A percentile compares a stretch with the other conserved stretches of the same genome.
Conservation (phyloP, 2,888 invertebrate genomes). For the Folsomia manolachei region DNA sequence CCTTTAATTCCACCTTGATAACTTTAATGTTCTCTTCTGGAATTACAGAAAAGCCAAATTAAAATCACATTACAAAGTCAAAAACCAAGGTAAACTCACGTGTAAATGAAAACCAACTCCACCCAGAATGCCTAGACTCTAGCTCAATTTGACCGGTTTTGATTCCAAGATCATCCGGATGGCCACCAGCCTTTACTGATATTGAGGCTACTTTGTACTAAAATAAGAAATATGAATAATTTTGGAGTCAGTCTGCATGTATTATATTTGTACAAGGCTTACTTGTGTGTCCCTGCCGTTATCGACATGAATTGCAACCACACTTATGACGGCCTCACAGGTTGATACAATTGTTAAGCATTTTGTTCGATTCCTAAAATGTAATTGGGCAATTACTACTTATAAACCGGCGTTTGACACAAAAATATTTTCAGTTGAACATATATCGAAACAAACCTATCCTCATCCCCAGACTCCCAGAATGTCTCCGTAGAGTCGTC, state of each 20-base stretch:
- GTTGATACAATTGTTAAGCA: constrained; percentile 69
- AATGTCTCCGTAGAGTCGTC: constrained; percentile 97
- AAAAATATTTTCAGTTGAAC: neutral
- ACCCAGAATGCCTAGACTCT: constrained; percentile 78
- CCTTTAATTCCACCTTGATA: constrained; percentile 80
- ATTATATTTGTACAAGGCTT: neutral
- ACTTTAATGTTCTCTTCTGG: constrained; percentile 54
- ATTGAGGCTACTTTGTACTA: constrained; percentile 86
- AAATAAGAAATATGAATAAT: too few species aligned
- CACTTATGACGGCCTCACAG: constrained; percentile 65
- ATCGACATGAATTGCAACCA: constrained; percentile 86
- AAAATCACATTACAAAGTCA: constrained; percentile 13
- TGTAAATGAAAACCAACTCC: constrained; percentile 82
- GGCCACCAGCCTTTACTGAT: constrained; percentile 79
- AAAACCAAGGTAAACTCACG: constrained; percentile 55
- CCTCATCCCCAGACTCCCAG: constrained; percentile 98
- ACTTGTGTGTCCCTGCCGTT: constrained; percentile 74
- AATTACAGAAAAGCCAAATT: constrained; percentile 21
- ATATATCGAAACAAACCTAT: too few species aligned
- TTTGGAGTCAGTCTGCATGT: neutral
- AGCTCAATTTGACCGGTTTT: constrained; percentile 81
- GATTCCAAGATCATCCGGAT: constrained; percentile 74
- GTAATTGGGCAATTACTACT: too few species aligned
- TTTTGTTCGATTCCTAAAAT: constrained; percentile 84
- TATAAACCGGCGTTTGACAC: constrained; percentile 16